These are phyloP conservation scores for Oryzias javanicus DNA, from an alignment of 2,113 vertebrate genomes.

Conservation along the genomic window DNA sequence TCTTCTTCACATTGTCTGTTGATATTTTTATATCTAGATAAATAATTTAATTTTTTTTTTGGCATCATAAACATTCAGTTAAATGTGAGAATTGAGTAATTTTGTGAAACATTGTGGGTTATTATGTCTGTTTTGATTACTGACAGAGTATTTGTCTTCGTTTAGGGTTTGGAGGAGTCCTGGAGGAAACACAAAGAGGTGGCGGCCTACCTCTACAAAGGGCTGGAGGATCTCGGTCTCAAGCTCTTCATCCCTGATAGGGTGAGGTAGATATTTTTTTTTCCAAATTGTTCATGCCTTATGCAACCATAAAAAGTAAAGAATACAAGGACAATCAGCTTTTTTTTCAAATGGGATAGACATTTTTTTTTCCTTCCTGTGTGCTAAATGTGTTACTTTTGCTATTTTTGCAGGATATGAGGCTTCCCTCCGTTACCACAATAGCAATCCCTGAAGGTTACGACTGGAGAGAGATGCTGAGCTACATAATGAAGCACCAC, in stretches of 20 bases:
- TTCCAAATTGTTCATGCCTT: too few relatives aligned
- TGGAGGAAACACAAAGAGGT: constrained; percentile 84
- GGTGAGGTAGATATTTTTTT: constrained; percentile 65
- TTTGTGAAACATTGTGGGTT: too few relatives aligned
- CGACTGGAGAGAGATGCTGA: constrained; percentile 83
- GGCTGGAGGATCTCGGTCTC: constrained; percentile 83
- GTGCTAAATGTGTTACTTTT: background rate
- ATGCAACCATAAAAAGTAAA: background rate
- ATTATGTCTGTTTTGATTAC: background rate
- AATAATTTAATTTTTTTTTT: background rate
- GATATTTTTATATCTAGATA: background rate
- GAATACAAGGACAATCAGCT: background rate
- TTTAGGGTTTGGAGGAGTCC: constrained; percentile 87
- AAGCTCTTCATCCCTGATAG: constrained; percentile 89
- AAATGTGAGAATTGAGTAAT: too few relatives aligned
- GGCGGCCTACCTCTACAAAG: constrained; percentile 77
- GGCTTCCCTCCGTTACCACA: constrained; percentile 91
- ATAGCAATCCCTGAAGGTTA: constrained; percentile 84
- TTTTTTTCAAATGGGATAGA: background rate
- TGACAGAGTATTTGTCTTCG: constrained; percentile 33
- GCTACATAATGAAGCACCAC: constrained; percentile 83
- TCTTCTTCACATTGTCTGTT: background rate
- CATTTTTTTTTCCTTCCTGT: background rate
- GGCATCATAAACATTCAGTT: too few relatives aligned
- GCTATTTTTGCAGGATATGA: constrained; percentile 65